Base-by-base conservation (phyloP, 1,140 invertebrate genomes). In the Apis mellifera region DNA sequence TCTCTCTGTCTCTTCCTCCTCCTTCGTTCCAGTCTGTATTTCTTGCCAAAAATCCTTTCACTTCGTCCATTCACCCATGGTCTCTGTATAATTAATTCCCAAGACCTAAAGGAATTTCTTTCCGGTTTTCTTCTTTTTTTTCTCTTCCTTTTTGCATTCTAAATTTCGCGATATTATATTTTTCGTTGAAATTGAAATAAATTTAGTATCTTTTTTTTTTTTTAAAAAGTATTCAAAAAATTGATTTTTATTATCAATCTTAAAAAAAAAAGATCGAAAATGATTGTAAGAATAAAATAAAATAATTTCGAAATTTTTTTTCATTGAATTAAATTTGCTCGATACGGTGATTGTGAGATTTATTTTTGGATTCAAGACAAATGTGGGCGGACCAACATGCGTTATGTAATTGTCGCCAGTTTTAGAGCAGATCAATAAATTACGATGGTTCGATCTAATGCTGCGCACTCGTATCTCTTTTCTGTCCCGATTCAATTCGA, bases 351-450 rank as follows among this genome's bases (percentile, higher is more conserved):
- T 19, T 7, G 21, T 8, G 12, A 64, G 26, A 42, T 32, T 42
- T 15, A 42, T 42, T 42, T 42, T 42, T 42, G 32, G 32, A 42
- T 42, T 42, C 5, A 65, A 65, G 64, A 65, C 64, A 32, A 32
- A 13, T 11, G 65, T 69, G 68, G n/a, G 12, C 48, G 48, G 15
- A 65, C 64, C 11, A 50, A 13, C 42, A 21, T 17, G 11, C 11
- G 42, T 69, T 69, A 69, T 52, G 68, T 52, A 69, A 69, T 69
- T 69, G 68, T 52, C 21, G 48, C 68, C 8, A n/a, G 68, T 70
- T 70, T 70, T 71, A 71, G n/a, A 55, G 69, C 50, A 26, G 69
- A 71, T 71, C 50, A 71, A 71, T 54, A 71, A 54, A 71, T 71
- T 71, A 71, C 69, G 23, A 71, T 71, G 50, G 32, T 71, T 55